Evolutionary conservation across 1,140 invertebrate genomes (phyloP).

Genomic region (Augochlora pura): DNA sequence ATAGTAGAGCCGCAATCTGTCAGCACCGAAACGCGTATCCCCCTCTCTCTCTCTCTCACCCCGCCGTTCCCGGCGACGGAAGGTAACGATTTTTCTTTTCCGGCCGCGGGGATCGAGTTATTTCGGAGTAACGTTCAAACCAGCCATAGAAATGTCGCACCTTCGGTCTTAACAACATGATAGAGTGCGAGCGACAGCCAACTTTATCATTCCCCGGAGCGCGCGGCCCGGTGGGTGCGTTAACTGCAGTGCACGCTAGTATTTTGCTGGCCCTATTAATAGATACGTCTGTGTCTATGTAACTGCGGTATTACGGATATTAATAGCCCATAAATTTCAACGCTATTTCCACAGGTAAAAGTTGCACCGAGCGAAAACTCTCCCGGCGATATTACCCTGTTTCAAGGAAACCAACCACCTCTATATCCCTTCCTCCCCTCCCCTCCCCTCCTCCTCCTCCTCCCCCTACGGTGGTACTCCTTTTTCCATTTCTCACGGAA

Average conservation of each 20-base stretch:
- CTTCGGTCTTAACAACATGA: conserved; percentile 51
- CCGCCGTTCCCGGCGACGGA: too few species aligned
- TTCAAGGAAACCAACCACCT: not conserved
- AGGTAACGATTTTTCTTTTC: conserved; percentile 12
- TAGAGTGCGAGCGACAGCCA: conserved; percentile 48
- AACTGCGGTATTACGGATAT: conserved; percentile 35
- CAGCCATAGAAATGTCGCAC: conserved; percentile 45
- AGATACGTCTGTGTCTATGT: conserved; percentile 45
- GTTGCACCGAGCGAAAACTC: conserved; percentile 21
- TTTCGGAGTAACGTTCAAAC: conserved; percentile 38
- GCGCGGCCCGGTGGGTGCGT: conserved; percentile 41
- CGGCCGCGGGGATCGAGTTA: conserved; percentile 10
- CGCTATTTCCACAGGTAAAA: conserved; percentile 49
- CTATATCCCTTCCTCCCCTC: too few species aligned
- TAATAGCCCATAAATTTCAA: conserved; percentile 48
- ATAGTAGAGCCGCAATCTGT: not conserved
- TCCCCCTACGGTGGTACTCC: too few species aligned
- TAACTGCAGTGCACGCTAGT: conserved; percentile 47
- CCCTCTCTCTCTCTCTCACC: too few species aligned
- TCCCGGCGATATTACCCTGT: not conserved
- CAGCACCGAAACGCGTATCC: not conserved
- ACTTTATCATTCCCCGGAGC: conserved; percentile 46
- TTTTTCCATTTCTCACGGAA: not conserved
- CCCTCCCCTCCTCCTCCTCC: too few species aligned
- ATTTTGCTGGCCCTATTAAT: conserved; percentile 47